Conservation (phyloP, 1,140 invertebrate genomes). For the Solenopsis invicta region DNA sequence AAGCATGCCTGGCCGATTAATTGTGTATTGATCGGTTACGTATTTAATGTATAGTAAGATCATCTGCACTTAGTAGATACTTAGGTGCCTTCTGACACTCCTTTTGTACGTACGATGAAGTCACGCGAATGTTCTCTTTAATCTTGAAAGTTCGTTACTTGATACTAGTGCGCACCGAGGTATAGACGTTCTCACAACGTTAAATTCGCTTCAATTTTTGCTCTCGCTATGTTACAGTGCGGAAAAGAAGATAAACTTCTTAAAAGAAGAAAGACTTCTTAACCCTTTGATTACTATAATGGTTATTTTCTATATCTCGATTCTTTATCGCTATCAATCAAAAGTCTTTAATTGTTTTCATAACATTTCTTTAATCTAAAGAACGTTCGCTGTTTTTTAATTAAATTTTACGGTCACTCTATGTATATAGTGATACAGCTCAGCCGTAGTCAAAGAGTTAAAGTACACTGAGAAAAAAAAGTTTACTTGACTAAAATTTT, state of each 20-base stretch:
- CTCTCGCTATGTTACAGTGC: not conserved
- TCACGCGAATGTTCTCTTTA: conserved; percentile 7
- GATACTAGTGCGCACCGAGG: not conserved
- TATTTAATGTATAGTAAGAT: conserved; percentile 72
- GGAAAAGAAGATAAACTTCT: not conserved
- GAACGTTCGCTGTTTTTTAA: not conserved
- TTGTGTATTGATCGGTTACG: conserved; percentile 67
- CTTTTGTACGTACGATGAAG: not conserved
- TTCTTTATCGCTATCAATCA: not conserved
- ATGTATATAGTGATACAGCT: not conserved
- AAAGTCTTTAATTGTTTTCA: not conserved
- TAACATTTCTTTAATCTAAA: not conserved
- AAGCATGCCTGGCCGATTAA: conserved; percentile 70
- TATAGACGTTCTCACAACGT: not conserved
- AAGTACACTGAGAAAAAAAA: too few relatives aligned
- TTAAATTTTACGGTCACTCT: not conserved
- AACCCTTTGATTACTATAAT: not conserved
- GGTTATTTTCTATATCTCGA: not conserved
- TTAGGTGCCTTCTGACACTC: conserved; percentile 39
- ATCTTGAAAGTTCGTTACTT: not conserved
- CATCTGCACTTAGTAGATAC: conserved; percentile 44
- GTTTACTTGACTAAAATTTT: too few relatives aligned
- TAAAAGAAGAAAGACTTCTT: not conserved
- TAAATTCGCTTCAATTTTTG: not conserved
- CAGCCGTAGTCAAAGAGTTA: not conserved